A percentile compares a stretch with the other conserved stretches of the same genome.
These are phyloP conservation scores for Pogonophryne albipinna DNA, from an alignment of 2,797 vertebrate genomes.

Conservation along the genomic window DNA sequence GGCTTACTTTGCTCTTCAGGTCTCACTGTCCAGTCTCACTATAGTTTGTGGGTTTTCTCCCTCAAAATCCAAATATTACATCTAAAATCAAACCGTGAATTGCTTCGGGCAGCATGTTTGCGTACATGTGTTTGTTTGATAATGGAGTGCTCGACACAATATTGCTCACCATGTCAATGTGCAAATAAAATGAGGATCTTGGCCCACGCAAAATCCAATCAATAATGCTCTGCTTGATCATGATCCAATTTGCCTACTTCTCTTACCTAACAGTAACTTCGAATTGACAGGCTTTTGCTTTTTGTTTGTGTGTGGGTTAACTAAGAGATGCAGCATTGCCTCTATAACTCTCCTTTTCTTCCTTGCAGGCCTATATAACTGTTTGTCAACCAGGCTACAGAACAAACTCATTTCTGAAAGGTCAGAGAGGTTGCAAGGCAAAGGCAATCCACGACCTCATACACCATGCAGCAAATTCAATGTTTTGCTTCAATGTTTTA, in stretches of 20 bases:
- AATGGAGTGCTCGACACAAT: constrained; percentile 58
- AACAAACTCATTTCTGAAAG: constrained; percentile 73
- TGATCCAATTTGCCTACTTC: constrained; percentile 77
- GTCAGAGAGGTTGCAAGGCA: constrained; percentile 52
- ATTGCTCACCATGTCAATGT: constrained; percentile 68
- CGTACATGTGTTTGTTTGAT: constrained; percentile 66
- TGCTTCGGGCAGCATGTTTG: constrained; percentile 54
- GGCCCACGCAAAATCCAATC: constrained; percentile 75
- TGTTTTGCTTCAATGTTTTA: constrained; percentile 15
- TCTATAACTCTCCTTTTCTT: constrained; percentile 50
- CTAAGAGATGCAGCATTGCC: constrained; percentile 58
- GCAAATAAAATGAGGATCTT: constrained; percentile 74
- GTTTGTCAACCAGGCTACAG: constrained; percentile 63
- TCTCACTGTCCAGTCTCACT: constrained; percentile 64
- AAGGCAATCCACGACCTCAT: constrained; percentile 35
- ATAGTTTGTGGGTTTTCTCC: constrained; percentile 66
- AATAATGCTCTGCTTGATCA: constrained; percentile 77
- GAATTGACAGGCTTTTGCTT: constrained; percentile 60
- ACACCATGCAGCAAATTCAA: constrained; percentile 9
- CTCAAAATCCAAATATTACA: constrained; percentile 61
- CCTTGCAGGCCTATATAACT: constrained; percentile 48
- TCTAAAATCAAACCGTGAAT: constrained; percentile 64
- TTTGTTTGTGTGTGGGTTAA: constrained; percentile 61
- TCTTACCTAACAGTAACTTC: constrained; percentile 72
- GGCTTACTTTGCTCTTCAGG: constrained; percentile 63